Conservation (phyloP, 2,888 invertebrate species). For the Malthinus seriepunctatus region DNA sequence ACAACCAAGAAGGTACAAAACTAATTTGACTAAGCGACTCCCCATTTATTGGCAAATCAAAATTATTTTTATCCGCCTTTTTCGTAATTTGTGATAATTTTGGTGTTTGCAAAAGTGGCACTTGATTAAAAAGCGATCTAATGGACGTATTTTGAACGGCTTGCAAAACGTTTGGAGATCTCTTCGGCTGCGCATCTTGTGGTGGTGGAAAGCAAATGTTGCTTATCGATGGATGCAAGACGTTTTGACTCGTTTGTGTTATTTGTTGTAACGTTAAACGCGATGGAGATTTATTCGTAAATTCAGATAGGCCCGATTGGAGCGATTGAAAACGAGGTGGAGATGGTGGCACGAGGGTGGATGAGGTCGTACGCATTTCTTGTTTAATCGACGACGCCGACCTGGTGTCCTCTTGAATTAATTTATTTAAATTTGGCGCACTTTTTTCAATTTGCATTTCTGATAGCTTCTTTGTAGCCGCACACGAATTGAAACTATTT, state of each 20-base stretch:
- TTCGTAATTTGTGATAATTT: slow-evolving; percentile 43
- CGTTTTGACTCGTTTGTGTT: slow-evolving; percentile 19
- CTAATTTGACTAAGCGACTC: slow-evolving; percentile 36
- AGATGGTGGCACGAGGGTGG: slow-evolving; percentile 37
- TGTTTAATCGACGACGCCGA: slow-evolving; percentile 32
- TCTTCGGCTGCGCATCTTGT: slow-evolving; percentile 36
- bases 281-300: slow-evolving; percentile 42
- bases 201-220: slow-evolving; percentile 49
- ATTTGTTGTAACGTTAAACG: slow-evolving; percentile 33
- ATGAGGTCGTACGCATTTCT: slow-evolving; percentile 25
- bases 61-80: slow-evolving; percentile 42
- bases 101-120: slow-evolving; percentile 42
- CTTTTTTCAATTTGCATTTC: slow-evolving; percentile 28
- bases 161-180: slow-evolving; percentile 45
- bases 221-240: slow-evolving; percentile 50
- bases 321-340: slow-evolving; percentile 50
- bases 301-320: slow-evolving; percentile 41
- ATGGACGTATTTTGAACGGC: slow-evolving; percentile 37
- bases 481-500: slow-evolving; percentile 1
- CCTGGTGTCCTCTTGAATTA: slow-evolving; percentile 16
- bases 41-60: slow-evolving; percentile 36
- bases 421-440: slow-evolving; percentile 30
- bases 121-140: slow-evolving; percentile 40
- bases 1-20: slow-evolving; percentile 38
- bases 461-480: slow-evolving; percentile 8